Evolutionary conservation across 2,113 vertebrate species (phyloP).

Genomic region (Hemibates koningsi): DNA sequence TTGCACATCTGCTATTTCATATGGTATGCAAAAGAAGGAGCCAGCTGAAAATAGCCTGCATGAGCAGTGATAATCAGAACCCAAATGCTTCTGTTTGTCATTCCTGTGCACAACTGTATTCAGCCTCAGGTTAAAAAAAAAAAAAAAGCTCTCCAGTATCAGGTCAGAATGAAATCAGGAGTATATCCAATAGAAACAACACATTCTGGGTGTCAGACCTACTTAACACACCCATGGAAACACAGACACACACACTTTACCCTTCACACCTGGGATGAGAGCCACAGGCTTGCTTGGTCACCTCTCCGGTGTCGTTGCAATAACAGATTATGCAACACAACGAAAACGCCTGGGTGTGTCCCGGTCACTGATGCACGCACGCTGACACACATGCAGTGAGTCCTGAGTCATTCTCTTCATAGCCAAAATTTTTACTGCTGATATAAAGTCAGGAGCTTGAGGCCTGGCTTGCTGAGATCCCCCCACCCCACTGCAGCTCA

Average conservation of each 20-base stretch:
- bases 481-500: not conserved
- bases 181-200: not conserved
- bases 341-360: not conserved
- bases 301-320: not conserved
- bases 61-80: not conserved
- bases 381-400: not conserved
- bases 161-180: not conserved
- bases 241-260: conserved; percentile 11
- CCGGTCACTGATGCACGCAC: not conserved
- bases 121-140: not conserved
- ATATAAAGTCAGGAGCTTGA: not conserved
- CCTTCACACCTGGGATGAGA: conserved; percentile 25
- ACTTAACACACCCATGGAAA: not conserved
- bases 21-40: not conserved
- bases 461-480: conserved; percentile 14
- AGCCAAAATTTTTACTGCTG: not conserved
- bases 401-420: conserved; percentile 26
- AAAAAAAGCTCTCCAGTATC: not conserved
- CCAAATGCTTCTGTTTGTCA: not conserved
- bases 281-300: not conserved
- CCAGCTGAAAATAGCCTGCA: not conserved
- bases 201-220: not conserved
- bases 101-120: not conserved
- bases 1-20: not conserved
- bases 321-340: conserved; percentile 20